Base-by-base conservation (phyloP, 2,888 invertebrate species). In the Lacanobia wlatinum region DNA sequence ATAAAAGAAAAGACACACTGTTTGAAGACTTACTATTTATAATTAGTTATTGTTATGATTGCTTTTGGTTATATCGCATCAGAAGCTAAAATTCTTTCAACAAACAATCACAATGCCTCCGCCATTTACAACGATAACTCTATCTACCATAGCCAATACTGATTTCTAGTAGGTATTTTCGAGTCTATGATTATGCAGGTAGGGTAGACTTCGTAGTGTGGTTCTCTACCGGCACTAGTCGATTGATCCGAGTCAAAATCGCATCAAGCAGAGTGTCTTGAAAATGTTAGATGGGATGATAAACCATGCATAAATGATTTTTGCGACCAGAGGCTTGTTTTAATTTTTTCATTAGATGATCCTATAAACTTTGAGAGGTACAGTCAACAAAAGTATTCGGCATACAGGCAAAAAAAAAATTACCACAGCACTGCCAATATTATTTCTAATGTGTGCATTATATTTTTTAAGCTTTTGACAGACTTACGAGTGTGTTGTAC, bases 51-150 rank as follows among this genome's bases (percentile, higher is more conserved):
- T 73, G 65, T 78, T 73, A 71, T 62, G 60, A 75, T 69, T 59
- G 68, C 65, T 84, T 78, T 74, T 73, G 70, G 61, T 76, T 80
- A 71, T 68, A 84, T 71, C 74, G 80, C 81, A 83, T 80, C 73
- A 80, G 75, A 73, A 74, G 72, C 73, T 50, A 23, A 56, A 70
- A 84, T 82, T 85, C 81, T 84, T 84, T 78, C 84, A 78, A 86
- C 89, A 91, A 94, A 94, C 92, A 94, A 93, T 91, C 92, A 93
- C 93, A 93, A 93, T 88, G 88, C 88, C 71, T 90, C 91, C 91
- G 90, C 92, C 93, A 93, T 92, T 74, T 92, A 90, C 87, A 88
- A 89, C 87, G 86, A 84, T 84, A 82, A 46, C 67, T 83, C 23
- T 21, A 64, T 83, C 23, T 21, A 64, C 76, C 79, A 78, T 76